Percentiles rank a stretch among this genome's conserved stretches.
phyloP scores from a whole-genome alignment of 2,797 vertebrate species.

The Coregonus suidteri region DNA sequence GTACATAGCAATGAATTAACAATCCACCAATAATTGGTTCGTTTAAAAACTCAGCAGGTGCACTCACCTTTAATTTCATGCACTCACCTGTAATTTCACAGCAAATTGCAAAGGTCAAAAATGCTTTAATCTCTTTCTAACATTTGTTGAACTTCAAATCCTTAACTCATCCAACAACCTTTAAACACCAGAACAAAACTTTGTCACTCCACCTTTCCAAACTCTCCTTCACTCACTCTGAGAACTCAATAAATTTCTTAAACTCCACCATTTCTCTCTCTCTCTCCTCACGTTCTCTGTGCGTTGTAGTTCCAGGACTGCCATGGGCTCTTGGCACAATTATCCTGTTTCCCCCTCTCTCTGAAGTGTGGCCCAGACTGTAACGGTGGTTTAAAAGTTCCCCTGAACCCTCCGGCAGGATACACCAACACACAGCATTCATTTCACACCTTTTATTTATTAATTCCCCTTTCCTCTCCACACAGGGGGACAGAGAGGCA shows the following conservation, averaged over 20 bases:
- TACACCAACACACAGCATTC: too few relatives aligned
- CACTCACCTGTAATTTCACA: constrained; percentile 41
- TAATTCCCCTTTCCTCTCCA: too few relatives aligned
- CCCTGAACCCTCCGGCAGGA: too few relatives aligned
- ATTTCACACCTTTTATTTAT: neutral
- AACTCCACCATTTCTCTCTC: constrained; percentile 11
- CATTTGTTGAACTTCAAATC: neutral
- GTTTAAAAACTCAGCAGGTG: constrained; percentile 14
- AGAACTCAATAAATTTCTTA: too few relatives aligned
- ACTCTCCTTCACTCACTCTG: too few relatives aligned
- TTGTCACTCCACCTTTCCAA: constrained; percentile 15
- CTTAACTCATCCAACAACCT: too few relatives aligned
- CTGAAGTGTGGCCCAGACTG: too few relatives aligned
- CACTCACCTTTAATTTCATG: constrained; percentile 58
- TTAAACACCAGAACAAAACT: constrained; percentile 4
- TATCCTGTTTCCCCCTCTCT: constrained; percentile 1
- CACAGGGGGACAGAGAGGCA: neutral
- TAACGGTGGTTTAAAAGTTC: too few relatives aligned
- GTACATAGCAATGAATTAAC: neutral
- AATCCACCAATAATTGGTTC: neutral
- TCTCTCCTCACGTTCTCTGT: constrained; percentile 15
- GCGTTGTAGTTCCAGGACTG: constrained; percentile 31
- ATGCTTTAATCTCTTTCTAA: constrained; percentile 26
- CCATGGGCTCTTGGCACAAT: constrained; percentile 35
- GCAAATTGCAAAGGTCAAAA: constrained; percentile 33